Percentiles rank a stretch among this genome's conserved stretches.
phyloP scores from a whole-genome alignment of 2,113 vertebrate genomes.

The Lampris megalopsis region DNA sequence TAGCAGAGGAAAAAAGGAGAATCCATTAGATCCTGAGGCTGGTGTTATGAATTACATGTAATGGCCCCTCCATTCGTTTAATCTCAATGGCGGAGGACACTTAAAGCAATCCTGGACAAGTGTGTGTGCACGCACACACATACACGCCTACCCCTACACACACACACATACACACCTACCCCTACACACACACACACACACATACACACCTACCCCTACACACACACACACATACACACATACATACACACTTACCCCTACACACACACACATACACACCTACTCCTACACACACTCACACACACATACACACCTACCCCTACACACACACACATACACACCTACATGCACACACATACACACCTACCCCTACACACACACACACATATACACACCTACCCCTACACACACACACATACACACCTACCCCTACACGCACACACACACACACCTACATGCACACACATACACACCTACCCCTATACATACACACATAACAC shows the following conservation, averaged over 20 bases:
- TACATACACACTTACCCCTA: background rate
- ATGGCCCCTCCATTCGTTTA: slow-evolving; percentile 77
- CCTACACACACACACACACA: background rate
- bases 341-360: background rate
- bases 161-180: background rate
- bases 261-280: background rate
- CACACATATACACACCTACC: background rate
- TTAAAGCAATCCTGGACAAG: slow-evolving; percentile 59
- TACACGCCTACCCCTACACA: background rate
- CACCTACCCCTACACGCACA: background rate
- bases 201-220: background rate
- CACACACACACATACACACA: background rate
- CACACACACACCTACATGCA: background rate
- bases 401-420: background rate
- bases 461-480: background rate
- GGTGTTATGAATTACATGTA: slow-evolving; percentile 77
- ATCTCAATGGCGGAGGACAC: slow-evolving; percentile 67
- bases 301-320: background rate
- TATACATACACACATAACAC: background rate
- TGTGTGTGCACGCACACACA: background rate
- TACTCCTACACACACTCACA: background rate
- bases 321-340: background rate
- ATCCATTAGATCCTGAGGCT: slow-evolving; percentile 76
- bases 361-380: background rate
- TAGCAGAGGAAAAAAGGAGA: slow-evolving; percentile 68